phyloP scores from a whole-genome alignment of 2,113 vertebrate species.

The Zapus hudsonius region DNA sequence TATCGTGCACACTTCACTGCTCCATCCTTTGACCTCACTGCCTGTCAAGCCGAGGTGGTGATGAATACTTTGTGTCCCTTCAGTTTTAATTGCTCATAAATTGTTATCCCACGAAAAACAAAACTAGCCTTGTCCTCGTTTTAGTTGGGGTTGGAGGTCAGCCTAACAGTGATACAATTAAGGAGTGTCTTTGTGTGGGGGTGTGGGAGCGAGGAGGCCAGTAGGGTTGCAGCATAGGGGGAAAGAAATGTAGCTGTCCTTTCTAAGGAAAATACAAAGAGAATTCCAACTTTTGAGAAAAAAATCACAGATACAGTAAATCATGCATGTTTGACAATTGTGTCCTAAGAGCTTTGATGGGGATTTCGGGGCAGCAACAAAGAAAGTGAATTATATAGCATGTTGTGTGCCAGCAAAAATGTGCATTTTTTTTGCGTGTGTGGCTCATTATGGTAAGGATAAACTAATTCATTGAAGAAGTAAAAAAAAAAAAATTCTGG shows the following conservation, averaged over 20 bases:
- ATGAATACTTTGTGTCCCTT: slow-evolving; percentile 95
- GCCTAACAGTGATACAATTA: slow-evolving; percentile 92
- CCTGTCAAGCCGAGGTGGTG: slow-evolving; percentile 91
- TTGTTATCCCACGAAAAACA: slow-evolving; percentile 96
- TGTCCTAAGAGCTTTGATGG: slow-evolving; percentile 82
- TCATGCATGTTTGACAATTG: slow-evolving; percentile 80
- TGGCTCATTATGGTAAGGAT: slow-evolving; percentile 57
- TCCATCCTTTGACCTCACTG: slow-evolving; percentile 90
- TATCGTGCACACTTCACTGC: slow-evolving; percentile 98
- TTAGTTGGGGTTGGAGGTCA: slow-evolving; percentile 93
- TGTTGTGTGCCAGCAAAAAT: slow-evolving; percentile 71
- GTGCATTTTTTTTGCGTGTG: slow-evolving; percentile 25
- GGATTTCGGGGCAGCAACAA: slow-evolving; percentile 81
- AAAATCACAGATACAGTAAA: slow-evolving; percentile 72
- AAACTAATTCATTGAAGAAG: slow-evolving; percentile 66
- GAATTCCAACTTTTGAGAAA: slow-evolving; percentile 82
- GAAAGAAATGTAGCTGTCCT: slow-evolving; percentile 83
- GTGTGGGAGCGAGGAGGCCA: slow-evolving; percentile 86
- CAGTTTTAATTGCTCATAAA: slow-evolving; percentile 99
- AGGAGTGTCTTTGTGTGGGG: slow-evolving; percentile 88
- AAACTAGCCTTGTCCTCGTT: slow-evolving; percentile 96
- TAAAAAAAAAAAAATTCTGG: not conserved
- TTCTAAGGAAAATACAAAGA: slow-evolving; percentile 85
- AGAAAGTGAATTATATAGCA: slow-evolving; percentile 77
- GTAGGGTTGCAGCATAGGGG: slow-evolving; percentile 83